Base-by-base conservation (phyloP, 1,140 invertebrate genomes). In the Drosophila lacteicornis region DNA sequence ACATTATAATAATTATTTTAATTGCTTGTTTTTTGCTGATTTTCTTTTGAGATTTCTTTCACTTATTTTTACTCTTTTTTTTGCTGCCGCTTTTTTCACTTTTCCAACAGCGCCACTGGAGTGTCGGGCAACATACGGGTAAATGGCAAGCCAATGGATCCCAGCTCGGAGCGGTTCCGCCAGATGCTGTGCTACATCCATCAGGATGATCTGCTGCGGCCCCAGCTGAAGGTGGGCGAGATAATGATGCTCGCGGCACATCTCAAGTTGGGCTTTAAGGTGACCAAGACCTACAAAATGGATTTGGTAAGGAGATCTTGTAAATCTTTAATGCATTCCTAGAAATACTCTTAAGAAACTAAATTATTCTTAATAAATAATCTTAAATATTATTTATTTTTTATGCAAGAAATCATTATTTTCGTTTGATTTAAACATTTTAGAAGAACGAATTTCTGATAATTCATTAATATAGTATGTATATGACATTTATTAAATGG, bases 111-210 rank as follows among this genome's bases (percentile, higher is more conserved):
- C 86, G 91, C 94, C 75, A 93, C 93, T 22, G 95, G 95, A 46
- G 95, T 96, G 4, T 94, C 93, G 40, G 97, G 96, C 12, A 93
- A 94, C 61, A 95, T 97, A 63, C 93, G 94, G 46, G 95, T 98
- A 2, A 98, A 98, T 86, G 96, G 96, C 7, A 95, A 95, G 76
- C 93, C 95, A 5, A 94, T 97, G 19, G 94, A 96, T 67, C 94
- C 97, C 87, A 94, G 95, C 63, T 94, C 95, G 33, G 93, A 94
- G 70, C 92, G 92, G 59, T 96, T 95, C 94, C 95, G 95, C 79
- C 97, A 97, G 92, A 95, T 97, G 51, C 97, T 97, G 5, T 96
- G 96, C 84, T 98, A 98, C 93, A 98, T 98, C 80, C 97, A 98
- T 94, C 98, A 99, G 92, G 96, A 98, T 73, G 97, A 98, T 86